These are phyloP conservation scores for Lacanobia oleracea DNA, from an alignment of 2,888 invertebrate species.

Conservation along the genomic window DNA sequence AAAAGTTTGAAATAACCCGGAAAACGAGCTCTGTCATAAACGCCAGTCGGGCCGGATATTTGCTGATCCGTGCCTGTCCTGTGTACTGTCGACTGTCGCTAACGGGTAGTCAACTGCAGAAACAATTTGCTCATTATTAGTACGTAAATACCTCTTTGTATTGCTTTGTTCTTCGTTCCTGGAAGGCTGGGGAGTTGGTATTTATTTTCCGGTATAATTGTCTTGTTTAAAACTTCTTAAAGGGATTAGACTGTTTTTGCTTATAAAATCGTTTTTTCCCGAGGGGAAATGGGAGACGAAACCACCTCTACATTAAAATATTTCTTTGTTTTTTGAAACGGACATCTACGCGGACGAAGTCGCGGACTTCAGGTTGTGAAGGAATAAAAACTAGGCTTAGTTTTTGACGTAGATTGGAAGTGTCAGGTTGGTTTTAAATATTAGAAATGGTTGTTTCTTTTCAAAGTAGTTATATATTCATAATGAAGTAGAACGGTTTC, in stretches of 20 bases:
- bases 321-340: no score
- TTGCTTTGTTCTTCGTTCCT: slow-evolving; percentile 12
- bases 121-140: slow-evolving; percentile 51
- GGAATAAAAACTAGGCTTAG: not conserved
- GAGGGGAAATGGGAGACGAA: no score
- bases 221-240: not conserved
- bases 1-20: slow-evolving; percentile 66
- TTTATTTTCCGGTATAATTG: slow-evolving; percentile 1
- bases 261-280: no score
- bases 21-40: slow-evolving; percentile 66
- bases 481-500: slow-evolving; percentile 8
- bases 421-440: not conserved
- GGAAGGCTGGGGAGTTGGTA: not conserved
- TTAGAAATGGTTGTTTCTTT: not conserved
- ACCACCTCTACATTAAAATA: no score
- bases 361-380: no score
- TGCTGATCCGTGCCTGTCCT: slow-evolving; percentile 61
- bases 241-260: not conserved
- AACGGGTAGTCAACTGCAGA: slow-evolving; percentile 51
- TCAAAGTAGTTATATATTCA: not conserved
- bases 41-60: slow-evolving; percentile 64
- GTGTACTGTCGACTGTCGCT: slow-evolving; percentile 37
- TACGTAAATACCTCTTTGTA: not conserved
- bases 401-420: not conserved
- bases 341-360: no score